phyloP scores from a whole-genome alignment of 2,113 vertebrate genomes.

The Sisor rabdophorus region DNA sequence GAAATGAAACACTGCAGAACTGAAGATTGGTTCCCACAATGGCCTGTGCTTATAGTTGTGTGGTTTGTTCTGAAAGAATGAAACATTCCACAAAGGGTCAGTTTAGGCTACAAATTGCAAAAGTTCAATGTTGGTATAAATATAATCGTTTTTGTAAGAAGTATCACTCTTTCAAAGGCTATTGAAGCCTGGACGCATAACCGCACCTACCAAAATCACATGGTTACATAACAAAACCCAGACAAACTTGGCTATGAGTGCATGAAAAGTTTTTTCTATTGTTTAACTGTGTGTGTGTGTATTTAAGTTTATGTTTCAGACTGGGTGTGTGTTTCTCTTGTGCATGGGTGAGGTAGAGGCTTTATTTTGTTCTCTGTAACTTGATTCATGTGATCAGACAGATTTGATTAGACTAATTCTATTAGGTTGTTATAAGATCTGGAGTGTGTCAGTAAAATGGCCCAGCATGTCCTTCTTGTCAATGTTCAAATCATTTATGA shows the following conservation, averaged over 20 bases:
- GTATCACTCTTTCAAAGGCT: constrained; percentile 18
- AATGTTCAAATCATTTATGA: background rate
- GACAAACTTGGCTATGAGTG: background rate
- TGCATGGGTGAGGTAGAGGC: background rate
- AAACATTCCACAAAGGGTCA: background rate
- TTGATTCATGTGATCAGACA: constrained; percentile 23
- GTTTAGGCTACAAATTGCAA: background rate
- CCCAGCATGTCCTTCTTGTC: background rate
- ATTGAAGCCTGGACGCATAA: constrained; percentile 20
- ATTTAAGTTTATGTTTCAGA: background rate
- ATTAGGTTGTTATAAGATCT: constrained; percentile 33
- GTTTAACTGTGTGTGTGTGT: background rate
- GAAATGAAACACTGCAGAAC: background rate
- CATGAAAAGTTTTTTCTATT: background rate
- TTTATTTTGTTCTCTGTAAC: constrained; percentile 7
- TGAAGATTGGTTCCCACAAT: background rate
- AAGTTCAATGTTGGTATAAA: background rate
- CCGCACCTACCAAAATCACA: constrained; percentile 26
- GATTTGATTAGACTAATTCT: constrained; percentile 35
- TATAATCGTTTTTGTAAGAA: constrained; percentile 17
- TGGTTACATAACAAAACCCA: background rate
- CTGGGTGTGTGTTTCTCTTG: background rate
- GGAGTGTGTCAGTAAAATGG: background rate
- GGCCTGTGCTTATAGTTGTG: constrained; percentile 6
- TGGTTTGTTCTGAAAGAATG: constrained; percentile 19